Conservation (phyloP, 2,113 vertebrate genomes). For the Strigops habroptila region DNA sequence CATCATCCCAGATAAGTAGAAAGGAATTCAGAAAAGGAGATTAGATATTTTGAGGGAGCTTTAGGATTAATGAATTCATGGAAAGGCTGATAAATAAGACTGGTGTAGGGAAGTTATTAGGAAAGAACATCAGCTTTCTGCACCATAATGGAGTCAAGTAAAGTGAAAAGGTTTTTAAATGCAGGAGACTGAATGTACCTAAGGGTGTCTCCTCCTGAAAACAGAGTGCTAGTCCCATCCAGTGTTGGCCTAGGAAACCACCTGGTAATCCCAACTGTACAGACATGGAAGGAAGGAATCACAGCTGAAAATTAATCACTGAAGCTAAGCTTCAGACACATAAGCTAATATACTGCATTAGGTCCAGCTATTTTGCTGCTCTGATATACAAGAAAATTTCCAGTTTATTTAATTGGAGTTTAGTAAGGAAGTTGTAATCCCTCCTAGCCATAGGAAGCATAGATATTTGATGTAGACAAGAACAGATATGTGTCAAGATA, state of each 20-base stretch:
- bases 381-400: background rate
- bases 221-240: background rate
- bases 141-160: background rate
- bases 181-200: background rate
- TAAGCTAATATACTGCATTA: background rate
- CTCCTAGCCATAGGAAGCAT: background rate
- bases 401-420: background rate
- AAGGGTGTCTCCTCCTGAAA: background rate
- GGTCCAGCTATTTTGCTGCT: background rate
- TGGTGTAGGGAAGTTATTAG: background rate
- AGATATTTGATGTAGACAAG: background rate
- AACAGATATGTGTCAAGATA: background rate
- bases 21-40: background rate
- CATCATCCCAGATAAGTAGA: background rate
- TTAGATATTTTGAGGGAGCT: background rate
- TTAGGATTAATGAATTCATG: background rate
- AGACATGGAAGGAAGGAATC: background rate
- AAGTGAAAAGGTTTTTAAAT: background rate
- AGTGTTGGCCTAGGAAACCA: background rate
- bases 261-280: background rate
- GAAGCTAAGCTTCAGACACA: background rate
- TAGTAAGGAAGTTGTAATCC: background rate
- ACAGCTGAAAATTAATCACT: background rate
- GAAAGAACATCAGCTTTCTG: background rate
- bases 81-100: background rate